These are phyloP conservation scores for Ischnus inquisitorius DNA, from an alignment of 2,888 invertebrate genomes.

Conservation along the genomic window DNA sequence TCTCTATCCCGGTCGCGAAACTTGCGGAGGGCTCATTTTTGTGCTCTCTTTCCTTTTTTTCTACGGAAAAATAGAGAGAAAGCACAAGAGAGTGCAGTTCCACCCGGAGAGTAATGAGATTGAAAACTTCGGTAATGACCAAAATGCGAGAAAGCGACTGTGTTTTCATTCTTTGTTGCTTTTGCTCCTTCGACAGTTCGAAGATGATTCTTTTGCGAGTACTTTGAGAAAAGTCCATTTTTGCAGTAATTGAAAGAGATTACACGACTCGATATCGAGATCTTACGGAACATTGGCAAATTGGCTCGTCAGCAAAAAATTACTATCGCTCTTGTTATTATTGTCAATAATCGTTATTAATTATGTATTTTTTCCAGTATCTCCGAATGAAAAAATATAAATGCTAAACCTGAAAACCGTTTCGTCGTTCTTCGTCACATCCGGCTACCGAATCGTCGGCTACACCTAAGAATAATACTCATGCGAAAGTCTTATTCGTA, in stretches of 20 bases:
- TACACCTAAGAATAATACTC: background rate
- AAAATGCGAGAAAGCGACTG: constrained; percentile 15
- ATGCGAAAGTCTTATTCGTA: background rate
- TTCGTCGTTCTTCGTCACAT: too few relatives aligned
- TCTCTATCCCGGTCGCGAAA: constrained; percentile 29
- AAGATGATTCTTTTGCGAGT: background rate
- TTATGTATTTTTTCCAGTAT: too few relatives aligned
- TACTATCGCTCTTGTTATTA: too few relatives aligned
- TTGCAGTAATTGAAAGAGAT: background rate
- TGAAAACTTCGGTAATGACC: constrained; percentile 32
- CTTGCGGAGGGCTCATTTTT: constrained; percentile 19
- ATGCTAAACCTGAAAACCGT: too few relatives aligned
- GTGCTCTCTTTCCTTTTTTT: background rate
- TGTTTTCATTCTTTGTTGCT: background rate
- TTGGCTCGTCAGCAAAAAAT: background rate
- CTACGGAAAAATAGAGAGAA: constrained; percentile 16
- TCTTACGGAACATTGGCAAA: background rate
- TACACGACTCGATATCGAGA: background rate
- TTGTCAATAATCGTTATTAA: too few relatives aligned
- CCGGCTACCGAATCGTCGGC: background rate
- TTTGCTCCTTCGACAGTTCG: background rate
- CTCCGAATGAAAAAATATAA: too few relatives aligned
- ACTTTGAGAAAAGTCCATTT: background rate
- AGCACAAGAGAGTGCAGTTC: constrained; percentile 17
- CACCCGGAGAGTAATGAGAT: constrained; percentile 34